A percentile compares a stretch with the other conserved stretches of the same genome.
phyloP scores from a whole-genome alignment of 2,113 vertebrate species.

The Hyperopisus bebe region DNA sequence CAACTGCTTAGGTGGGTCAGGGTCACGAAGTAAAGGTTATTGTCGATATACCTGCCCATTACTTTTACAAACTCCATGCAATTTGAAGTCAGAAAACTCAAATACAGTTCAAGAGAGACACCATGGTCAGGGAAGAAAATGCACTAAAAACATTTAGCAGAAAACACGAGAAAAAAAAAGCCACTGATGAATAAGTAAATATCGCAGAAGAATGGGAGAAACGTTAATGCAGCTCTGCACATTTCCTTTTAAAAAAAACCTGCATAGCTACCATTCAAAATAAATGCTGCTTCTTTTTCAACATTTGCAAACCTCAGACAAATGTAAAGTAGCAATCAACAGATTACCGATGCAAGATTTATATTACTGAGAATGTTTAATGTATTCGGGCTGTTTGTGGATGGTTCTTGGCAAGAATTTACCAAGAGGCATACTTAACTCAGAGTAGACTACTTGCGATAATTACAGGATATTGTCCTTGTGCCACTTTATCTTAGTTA shows the following conservation, averaged over 20 bases:
- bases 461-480: constrained; percentile 14
- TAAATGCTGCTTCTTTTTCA: neutral
- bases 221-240: no score
- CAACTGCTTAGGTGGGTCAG: neutral
- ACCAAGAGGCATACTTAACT: neutral
- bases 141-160: neutral
- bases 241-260: neutral
- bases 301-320: neutral
- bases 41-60: neutral
- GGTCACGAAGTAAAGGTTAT: neutral
- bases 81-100: neutral
- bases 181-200: neutral
- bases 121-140: neutral
- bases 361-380: neutral
- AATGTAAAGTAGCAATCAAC: neutral
- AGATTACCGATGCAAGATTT: neutral
- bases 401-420: constrained; percentile 5
- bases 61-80: neutral
- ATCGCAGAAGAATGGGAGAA: neutral
- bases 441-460: neutral
- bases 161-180: neutral
- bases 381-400: neutral
- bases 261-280: neutral
- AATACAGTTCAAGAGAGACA: neutral
- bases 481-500: constrained; percentile 6